phyloP scores from a whole-genome alignment of 2,113 vertebrate genomes.

The Nyctereutes procyonoides region DNA sequence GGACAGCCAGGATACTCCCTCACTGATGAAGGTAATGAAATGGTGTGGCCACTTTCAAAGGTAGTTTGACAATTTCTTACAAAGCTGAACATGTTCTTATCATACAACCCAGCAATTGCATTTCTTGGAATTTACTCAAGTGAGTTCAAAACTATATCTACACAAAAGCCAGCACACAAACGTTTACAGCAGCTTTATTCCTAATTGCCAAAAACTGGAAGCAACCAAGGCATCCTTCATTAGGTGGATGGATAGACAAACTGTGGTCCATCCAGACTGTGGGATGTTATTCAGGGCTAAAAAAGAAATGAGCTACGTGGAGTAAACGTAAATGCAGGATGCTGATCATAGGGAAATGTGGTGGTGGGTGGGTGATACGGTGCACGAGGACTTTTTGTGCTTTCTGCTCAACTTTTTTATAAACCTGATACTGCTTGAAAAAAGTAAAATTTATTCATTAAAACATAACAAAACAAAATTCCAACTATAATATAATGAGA shows the following conservation, averaged over 20 bases:
- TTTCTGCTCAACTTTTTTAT: neutral
- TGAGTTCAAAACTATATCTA: neutral
- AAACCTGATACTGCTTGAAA: neutral
- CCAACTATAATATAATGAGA: neutral
- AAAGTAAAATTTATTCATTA: neutral
- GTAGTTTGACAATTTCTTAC: neutral
- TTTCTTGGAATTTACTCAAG: neutral
- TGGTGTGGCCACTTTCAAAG: neutral
- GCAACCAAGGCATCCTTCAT: neutral
- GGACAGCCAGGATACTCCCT: neutral
- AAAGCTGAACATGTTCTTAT: neutral
- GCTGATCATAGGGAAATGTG: neutral
- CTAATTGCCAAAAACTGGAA: neutral
- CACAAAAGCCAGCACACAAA: neutral
- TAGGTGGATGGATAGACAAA: neutral
- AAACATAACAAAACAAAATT: neutral
- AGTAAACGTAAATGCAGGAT: neutral
- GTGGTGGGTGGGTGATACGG: rapidly evolving
- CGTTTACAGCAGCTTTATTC: neutral
- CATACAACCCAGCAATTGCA: neutral
- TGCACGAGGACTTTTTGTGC: neutral
- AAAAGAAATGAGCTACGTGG: neutral
- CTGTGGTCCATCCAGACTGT: rapidly evolving
- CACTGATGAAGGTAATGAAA: neutral
- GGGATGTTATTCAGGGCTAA: neutral